Conservation (phyloP, 2,888 invertebrate genomes). For the Therioaphis trifolii region DNA sequence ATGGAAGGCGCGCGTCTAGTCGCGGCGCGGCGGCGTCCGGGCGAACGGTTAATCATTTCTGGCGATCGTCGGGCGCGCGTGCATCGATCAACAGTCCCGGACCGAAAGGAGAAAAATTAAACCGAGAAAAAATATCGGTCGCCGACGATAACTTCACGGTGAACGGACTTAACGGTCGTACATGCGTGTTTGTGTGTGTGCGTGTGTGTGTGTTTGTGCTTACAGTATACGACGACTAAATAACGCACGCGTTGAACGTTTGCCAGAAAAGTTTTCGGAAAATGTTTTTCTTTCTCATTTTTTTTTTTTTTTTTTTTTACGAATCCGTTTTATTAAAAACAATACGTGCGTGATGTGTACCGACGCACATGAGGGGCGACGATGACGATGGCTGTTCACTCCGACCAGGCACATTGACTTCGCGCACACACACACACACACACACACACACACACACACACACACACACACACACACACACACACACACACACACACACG, state of each 20-base stretch:
- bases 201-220: not conserved
- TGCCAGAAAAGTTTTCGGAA: not conserved
- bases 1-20: not conserved
- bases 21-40: too few species aligned
- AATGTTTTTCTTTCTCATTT: not conserved
- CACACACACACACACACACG: too few species aligned
- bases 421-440: too few species aligned
- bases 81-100: not conserved
- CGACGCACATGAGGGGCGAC: not conserved
- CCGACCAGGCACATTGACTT: too few species aligned
- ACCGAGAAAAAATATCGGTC: too few species aligned
- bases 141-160: not conserved
- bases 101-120: not conserved
- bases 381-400: not conserved
- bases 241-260: not conserved
- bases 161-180: not conserved
- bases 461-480: not conserved
- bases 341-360: not conserved
- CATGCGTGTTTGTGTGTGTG: not conserved
- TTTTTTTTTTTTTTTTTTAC: not conserved
- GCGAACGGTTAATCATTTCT: conserved; percentile 31
- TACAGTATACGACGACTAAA: not conserved
- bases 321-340: not conserved
- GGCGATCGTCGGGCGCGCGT: not conserved
- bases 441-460: not conserved